A percentile compares a stretch with the other conserved stretches of the same genome.
These are phyloP conservation scores for Reticulitermes speratus DNA, from an alignment of 1,140 invertebrate species.

Conservation along the genomic window DNA sequence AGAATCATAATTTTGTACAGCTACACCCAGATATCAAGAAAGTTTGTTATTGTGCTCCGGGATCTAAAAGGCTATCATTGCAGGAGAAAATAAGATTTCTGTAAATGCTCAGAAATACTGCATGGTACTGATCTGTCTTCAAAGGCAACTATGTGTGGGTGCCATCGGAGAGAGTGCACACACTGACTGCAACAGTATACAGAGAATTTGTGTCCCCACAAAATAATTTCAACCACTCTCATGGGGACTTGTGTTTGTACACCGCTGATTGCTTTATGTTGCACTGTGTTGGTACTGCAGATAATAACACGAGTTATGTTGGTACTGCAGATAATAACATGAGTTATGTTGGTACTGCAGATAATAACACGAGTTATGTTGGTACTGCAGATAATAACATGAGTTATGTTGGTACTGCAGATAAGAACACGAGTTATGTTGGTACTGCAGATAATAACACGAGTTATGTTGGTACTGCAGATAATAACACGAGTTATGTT, in stretches of 20 bases:
- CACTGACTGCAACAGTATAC: neutral
- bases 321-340: no score
- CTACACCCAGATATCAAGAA: neutral
- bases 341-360: neutral
- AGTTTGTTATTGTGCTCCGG: neutral
- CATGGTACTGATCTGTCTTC: constrained; percentile 5
- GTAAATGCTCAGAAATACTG: neutral
- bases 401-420: neutral
- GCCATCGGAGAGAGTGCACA: neutral
- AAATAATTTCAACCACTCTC: neutral
- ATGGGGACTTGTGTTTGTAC: neutral
- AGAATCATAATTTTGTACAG: neutral
- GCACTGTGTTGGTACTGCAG: neutral
- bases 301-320: no score
- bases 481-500: no score
- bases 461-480: neutral
- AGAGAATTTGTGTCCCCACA: neutral
- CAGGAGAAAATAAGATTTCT: constrained; percentile 10
- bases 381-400: no score
- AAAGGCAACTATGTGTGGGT: neutral
- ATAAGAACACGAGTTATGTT: no score
- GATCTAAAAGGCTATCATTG: neutral
- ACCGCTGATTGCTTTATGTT: neutral
- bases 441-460: no score
- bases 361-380: no score